Conservation (phyloP, 2,797 vertebrate genomes). For the Anniella stebbinsi region DNA sequence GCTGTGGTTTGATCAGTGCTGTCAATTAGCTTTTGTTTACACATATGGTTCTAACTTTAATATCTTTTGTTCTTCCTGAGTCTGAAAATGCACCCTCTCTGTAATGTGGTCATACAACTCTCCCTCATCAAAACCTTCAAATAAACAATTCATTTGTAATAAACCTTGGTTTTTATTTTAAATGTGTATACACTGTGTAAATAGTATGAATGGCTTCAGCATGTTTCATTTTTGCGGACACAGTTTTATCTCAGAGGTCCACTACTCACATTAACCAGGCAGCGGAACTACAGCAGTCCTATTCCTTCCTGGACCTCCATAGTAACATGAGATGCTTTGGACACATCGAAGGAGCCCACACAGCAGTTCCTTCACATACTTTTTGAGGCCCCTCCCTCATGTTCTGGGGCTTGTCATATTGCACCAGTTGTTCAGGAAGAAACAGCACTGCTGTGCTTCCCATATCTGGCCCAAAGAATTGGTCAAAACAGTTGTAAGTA, state of each 20-base stretch:
- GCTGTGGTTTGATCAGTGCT: slow-evolving; percentile 59
- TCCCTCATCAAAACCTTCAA: slow-evolving; percentile 51
- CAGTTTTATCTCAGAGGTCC: not conserved
- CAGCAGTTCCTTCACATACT: not conserved
- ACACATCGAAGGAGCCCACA: not conserved
- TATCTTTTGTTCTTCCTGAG: slow-evolving; percentile 51
- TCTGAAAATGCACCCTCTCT: slow-evolving; percentile 40
- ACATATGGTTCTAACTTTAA: slow-evolving; percentile 55
- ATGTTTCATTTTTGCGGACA: not conserved
- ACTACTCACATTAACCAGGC: not conserved
- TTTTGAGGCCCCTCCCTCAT: too few relatives aligned
- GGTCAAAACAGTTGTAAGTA: not conserved
- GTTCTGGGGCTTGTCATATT: not conserved
- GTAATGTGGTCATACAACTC: slow-evolving; percentile 35
- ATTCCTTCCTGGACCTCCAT: not conserved
- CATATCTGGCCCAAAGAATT: not conserved
- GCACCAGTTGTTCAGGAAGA: not conserved
- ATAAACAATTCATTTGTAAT: slow-evolving; percentile 67
- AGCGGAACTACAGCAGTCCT: not conserved
- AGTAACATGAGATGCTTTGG: not conserved
- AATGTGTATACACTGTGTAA: slow-evolving; percentile 61
- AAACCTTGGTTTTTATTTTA: slow-evolving; percentile 59
- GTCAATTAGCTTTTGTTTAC: slow-evolving; percentile 50
- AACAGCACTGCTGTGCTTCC: not conserved
- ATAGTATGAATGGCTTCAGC: not conserved